Conservation (phyloP, 2,113 vertebrate genomes). For the Dasyprocta punctata region DNA sequence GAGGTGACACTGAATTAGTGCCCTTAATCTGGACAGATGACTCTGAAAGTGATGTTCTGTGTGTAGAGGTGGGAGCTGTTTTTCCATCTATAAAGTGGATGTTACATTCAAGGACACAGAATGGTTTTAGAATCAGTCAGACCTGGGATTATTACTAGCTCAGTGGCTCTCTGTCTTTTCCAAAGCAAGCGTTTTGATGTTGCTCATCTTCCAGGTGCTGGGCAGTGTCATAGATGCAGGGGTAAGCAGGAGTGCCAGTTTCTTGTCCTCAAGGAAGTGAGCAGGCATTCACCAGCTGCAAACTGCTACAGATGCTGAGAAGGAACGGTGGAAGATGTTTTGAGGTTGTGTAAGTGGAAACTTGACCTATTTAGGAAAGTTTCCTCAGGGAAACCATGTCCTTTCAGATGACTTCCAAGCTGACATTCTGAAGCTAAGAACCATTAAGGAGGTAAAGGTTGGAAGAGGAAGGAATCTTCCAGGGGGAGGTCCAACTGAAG, state of each 20-base stretch:
- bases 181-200: neutral
- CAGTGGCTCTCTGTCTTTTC: neutral
- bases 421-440: neutral
- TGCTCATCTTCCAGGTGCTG: neutral
- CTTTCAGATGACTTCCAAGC: neutral
- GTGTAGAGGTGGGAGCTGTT: neutral
- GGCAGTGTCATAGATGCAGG: neutral
- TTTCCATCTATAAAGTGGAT: neutral
- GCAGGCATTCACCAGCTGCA: neutral
- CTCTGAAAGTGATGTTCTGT: neutral
- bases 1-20: neutral
- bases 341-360: conserved; percentile 12
- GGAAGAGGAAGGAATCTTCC: neutral
- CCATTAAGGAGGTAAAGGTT: neutral
- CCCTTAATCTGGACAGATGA: neutral
- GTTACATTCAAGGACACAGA: neutral
- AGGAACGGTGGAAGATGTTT: neutral
- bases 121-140: neutral
- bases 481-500: too few relatives aligned
- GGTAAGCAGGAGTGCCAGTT: neutral
- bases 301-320: neutral
- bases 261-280: neutral
- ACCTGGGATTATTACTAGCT: neutral
- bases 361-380: conserved; percentile 20
- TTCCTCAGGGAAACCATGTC: neutral